Base-by-base conservation (phyloP, 2,113 vertebrate species). In the Lophura nycthemera region DNA sequence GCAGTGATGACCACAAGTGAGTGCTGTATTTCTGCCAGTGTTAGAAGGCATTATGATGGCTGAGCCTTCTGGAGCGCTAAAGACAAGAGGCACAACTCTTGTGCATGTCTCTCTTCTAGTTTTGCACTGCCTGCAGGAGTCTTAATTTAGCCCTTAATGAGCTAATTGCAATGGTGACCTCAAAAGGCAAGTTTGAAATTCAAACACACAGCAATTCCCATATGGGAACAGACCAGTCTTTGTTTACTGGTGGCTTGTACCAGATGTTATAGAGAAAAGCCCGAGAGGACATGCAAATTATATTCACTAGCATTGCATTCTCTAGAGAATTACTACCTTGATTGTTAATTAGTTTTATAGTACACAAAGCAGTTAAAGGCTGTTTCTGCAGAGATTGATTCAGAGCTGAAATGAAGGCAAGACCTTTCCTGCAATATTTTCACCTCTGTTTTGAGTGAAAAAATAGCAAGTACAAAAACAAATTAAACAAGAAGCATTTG, bases 281-380 rank as follows among this genome's bases (percentile, higher is more conserved):
- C 82, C 21, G 14, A 25, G 32, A 96, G 45, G 32, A 87, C 47
- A 67, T 3, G 21, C 11, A 52, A 4, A 81, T 87, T 93, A 78
- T 75, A 5, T 77, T 85, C 83, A 59, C 45, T 69, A 80, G 21
- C 60, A n/a, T 52, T 93, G 18, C 19, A 40, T 66, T 72, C 50
- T 88, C 78, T 71, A 67, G 65, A 72, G 78, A 86, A 71, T 66
- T 89, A 69, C 25, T 84, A 71, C 56, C 50, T 77, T 89, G 67
- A 88, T 71, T 69, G 56, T 75, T 96, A 93, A 81, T 93, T 93
- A 83, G 60, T 80, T 96, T 83, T 93, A 91, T 59, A 77, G 60
- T 78, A 63, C 36, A 79, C 45, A 95, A 86, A 74, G 8, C 40
- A 61, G 50, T 83, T 71, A 89, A 81, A 60, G 73, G 20, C 40